Evolutionary conservation across 1,140 invertebrate genomes (phyloP).

Genomic region (Hylyphantes graminicola): DNA sequence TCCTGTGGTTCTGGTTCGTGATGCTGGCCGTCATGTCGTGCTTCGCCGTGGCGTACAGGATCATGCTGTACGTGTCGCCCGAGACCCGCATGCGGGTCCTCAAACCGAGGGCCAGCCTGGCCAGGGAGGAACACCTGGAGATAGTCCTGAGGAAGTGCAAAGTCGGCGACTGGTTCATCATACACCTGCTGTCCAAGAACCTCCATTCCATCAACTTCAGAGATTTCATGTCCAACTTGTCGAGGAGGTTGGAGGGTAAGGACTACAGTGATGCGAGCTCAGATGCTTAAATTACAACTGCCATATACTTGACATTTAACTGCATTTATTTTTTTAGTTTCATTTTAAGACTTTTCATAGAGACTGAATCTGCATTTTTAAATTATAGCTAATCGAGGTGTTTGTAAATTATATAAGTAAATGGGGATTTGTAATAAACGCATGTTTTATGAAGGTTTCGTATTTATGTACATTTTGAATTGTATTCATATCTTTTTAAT

Average conservation of each 20-base stretch:
- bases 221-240: conserved; percentile 61
- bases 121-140: conserved; percentile 55
- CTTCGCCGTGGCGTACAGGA: conserved; percentile 80
- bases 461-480: no score
- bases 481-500: no score
- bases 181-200: conserved; percentile 86
- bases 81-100: conserved; percentile 40
- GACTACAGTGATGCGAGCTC: conserved; percentile 11
- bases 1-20: conserved; percentile 75
- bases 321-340: no score
- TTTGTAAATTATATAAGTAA: no score
- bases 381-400: no score
- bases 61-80: conserved; percentile 78
- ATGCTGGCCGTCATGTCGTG: conserved; percentile 73
- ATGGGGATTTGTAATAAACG: no score
- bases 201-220: conserved; percentile 72
- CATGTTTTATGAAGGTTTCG: no score
- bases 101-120: conserved; percentile 53
- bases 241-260: conserved; percentile 54
- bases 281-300: neutral
- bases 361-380: no score
- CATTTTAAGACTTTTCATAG: no score
- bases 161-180: conserved; percentile 86
- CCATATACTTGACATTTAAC: no score
- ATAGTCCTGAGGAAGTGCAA: conserved; percentile 65